Percentiles rank a stretch among this genome's conserved stretches.
These are phyloP conservation scores for Ditula angustiorana DNA, from an alignment of 2,888 invertebrate genomes.

Conservation along the genomic window DNA sequence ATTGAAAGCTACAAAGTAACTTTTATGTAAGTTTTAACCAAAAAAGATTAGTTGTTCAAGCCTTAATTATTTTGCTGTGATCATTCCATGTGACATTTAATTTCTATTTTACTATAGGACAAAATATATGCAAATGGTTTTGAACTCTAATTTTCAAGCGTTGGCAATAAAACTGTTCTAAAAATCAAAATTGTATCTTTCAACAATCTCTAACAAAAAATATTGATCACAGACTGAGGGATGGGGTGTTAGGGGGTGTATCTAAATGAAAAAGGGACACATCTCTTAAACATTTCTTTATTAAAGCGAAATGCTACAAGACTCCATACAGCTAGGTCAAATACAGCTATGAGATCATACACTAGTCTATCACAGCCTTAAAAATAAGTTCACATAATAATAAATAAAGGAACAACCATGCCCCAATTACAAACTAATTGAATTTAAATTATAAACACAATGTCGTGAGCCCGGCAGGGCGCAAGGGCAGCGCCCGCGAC, in stretches of 20 bases:
- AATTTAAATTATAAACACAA: constrained; percentile 48
- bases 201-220: no score
- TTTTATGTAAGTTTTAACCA: no score
- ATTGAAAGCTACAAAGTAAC: background rate
- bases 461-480: constrained; percentile 44
- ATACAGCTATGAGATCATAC: constrained; percentile 56
- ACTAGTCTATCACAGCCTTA: constrained; percentile 53
- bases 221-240: constrained; percentile 36
- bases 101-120: background rate
- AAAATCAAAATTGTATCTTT: no score
- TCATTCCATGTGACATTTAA: background rate
- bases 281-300: constrained; percentile 77
- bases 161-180: background rate
- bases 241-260: constrained; percentile 44
- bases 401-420: constrained; percentile 24
- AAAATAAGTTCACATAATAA: constrained; percentile 44
- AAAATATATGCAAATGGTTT: background rate
- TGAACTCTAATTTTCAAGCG: no score
- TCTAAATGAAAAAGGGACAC: constrained; percentile 61
- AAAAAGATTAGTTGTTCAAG: no score
- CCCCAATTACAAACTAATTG: constrained; percentile 45
- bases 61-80: background rate
- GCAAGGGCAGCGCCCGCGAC: constrained; percentile 43
- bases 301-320: constrained; percentile 72
- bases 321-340: constrained; percentile 55